These are phyloP conservation scores for Anarhynchus alexandrinus DNA, from an alignment of 2,113 vertebrate species.

Conservation along the genomic window DNA sequence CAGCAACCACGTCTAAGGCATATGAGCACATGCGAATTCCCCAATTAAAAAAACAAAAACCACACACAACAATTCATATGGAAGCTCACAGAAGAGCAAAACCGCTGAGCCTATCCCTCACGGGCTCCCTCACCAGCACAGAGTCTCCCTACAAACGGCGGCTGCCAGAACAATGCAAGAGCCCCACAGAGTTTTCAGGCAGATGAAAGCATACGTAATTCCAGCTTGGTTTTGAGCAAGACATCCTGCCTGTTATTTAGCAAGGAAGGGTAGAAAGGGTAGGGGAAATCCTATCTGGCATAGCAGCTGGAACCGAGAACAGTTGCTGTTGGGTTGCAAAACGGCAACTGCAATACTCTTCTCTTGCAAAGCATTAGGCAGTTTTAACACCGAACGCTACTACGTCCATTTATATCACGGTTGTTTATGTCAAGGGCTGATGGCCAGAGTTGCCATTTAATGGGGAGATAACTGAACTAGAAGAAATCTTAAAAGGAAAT, in stretches of 20 bases:
- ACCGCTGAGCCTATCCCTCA: neutral
- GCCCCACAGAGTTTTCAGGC: neutral
- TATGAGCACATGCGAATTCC: neutral
- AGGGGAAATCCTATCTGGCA: neutral
- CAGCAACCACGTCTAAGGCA: neutral
- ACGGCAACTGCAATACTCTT: neutral
- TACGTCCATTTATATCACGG: fast-evolving
- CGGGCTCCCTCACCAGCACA: neutral
- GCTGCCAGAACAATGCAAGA: neutral
- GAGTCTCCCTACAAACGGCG: neutral
- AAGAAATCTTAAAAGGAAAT: neutral
- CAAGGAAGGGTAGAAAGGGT: neutral
- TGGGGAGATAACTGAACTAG: neutral
- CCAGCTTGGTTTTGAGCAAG: neutral
- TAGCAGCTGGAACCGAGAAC: neutral
- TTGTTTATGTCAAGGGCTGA: neutral
- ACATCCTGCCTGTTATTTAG: neutral
- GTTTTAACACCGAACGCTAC: neutral
- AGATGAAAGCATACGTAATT: neutral
- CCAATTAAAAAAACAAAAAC: neutral
- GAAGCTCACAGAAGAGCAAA: neutral
- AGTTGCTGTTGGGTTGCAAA: neutral
- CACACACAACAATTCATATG: neutral
- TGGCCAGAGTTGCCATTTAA: neutral
- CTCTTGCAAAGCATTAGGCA: neutral